Percentiles rank a stretch among this genome's conserved stretches.
phyloP scores from a whole-genome alignment of 2,888 invertebrate species.

The Rotaria macrura region DNA sequence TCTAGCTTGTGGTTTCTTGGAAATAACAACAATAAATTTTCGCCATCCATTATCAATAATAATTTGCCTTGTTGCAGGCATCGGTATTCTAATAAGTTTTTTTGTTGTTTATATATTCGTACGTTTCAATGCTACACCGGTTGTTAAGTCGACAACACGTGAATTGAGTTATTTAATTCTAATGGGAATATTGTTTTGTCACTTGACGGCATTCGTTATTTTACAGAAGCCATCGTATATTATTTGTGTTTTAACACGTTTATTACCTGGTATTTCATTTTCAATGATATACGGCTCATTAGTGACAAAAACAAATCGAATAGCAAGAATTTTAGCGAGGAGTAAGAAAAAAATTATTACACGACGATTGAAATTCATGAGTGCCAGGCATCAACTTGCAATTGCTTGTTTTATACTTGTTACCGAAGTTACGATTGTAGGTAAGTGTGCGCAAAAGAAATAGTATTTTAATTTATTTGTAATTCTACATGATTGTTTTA shows the following conservation, averaged over 20 bases:
- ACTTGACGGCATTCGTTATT: slow-evolving; percentile 36
- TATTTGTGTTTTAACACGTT: slow-evolving; percentile 67
- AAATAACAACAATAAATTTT: slow-evolving; percentile 59
- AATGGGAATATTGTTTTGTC: slow-evolving; percentile 43
- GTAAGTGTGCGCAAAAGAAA: neutral
- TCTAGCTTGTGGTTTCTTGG: slow-evolving; percentile 56
- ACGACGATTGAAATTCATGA: slow-evolving; percentile 65
- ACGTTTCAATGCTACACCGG: slow-evolving; percentile 79
- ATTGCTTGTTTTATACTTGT: slow-evolving; percentile 75
- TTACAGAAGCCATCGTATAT: slow-evolving; percentile 23
- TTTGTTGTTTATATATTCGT: slow-evolving; percentile 71
- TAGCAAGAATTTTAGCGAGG: slow-evolving; percentile 86
- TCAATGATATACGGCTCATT: slow-evolving; percentile 91
- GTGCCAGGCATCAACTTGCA: slow-evolving; percentile 53
- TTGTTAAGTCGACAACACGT: slow-evolving; percentile 82
- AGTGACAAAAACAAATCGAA: slow-evolving; percentile 90
- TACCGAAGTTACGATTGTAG: slow-evolving; percentile 68
- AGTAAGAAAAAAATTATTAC: slow-evolving; percentile 80
- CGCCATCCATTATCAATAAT: slow-evolving; percentile 58
- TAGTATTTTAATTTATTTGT: no score
- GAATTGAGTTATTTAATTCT: slow-evolving; percentile 71
- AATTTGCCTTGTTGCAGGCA: slow-evolving; percentile 63
- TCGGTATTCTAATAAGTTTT: slow-evolving; percentile 68
- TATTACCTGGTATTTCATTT: slow-evolving; percentile 86
- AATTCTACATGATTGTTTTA: neutral